Base-by-base conservation (phyloP, 2,888 invertebrate species). In the Microctonus aethiopoides region DNA sequence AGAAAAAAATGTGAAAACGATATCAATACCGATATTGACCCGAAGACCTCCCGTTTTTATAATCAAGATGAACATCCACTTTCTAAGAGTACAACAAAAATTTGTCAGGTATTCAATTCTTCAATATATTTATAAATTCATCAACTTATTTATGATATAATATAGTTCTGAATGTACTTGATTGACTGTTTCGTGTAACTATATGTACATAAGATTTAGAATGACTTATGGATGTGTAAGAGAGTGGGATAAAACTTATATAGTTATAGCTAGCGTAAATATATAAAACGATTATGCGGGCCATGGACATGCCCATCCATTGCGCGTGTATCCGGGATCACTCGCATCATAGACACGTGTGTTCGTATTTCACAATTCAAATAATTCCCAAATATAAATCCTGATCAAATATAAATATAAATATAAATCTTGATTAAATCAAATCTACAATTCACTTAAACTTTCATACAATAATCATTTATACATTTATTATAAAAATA, bases 251-350 rank as follows among this genome's bases (percentile, higher is more conserved):
- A 36, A 61, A 26, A 64, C 54, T n/a, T n/a, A 41, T 52, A 41
- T 13, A 24, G 36, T 26, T 13, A 56, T 62, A 39, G 26, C 20
- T 51, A 41, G 52, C 63, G 64, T 59, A 59, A 36, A 59, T 51
- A 46, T 60, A 60, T 67, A n/a, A n/a, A n/a, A 36, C 61, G 52
- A 51, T 67, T 60, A 67, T 67, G 36, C 67, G 61, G 67, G 67
- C 61, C 67, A 68, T 36, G 67, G 67, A 68, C 61, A 54, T 61
- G 36, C 52, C 61, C 13, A 64, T 52, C 46, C 32, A 46, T 60
- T 34, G 34, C 32, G 32, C 34, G 34, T 57, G 61, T 61, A 68
- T 68, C 67, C 67, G 67, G 67, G 67, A 68, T 61, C 67, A 62
- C 22, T 68, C 26, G 51, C 61, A 68, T 68, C 61, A 4, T 36